Conservation (phyloP, 2,113 vertebrate genomes). For the Heterotilapia buettikoferi region DNA sequence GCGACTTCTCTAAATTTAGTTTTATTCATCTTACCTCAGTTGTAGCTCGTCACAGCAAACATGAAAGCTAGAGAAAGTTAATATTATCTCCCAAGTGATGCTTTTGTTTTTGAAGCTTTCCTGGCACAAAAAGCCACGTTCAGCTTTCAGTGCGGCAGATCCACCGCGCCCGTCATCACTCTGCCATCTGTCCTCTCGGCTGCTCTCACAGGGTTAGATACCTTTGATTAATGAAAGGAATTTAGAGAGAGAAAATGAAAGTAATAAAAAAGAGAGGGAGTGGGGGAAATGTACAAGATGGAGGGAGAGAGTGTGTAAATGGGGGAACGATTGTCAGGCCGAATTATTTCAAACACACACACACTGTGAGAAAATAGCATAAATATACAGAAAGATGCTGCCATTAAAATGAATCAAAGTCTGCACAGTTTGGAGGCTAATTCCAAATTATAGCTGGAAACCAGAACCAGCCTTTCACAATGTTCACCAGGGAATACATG, state of each 20-base stretch:
- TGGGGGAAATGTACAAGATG: background rate
- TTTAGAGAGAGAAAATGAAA: background rate
- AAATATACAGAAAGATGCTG: background rate
- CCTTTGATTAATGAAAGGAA: conserved; percentile 27
- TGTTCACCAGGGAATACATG: background rate
- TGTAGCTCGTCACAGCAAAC: background rate
- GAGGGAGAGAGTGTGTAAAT: background rate
- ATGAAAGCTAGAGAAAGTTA: background rate
- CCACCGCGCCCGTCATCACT: background rate
- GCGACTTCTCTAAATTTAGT: background rate
- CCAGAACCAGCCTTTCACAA: background rate
- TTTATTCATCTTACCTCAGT: background rate
- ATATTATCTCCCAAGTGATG: background rate
- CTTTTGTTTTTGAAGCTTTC: conserved; percentile 5
- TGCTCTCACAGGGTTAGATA: background rate
- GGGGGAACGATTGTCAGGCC: background rate
- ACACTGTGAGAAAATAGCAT: background rate
- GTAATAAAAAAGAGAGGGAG: background rate
- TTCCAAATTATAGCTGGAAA: background rate
- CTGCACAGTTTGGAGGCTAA: background rate
- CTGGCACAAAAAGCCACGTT: background rate
- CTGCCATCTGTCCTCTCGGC: conserved; percentile 24
- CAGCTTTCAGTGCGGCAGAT: background rate
- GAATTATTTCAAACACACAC: background rate
- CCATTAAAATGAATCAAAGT: background rate